phyloP scores from a whole-genome alignment of 2,797 vertebrate genomes.

The Myotis daubentonii region DNA sequence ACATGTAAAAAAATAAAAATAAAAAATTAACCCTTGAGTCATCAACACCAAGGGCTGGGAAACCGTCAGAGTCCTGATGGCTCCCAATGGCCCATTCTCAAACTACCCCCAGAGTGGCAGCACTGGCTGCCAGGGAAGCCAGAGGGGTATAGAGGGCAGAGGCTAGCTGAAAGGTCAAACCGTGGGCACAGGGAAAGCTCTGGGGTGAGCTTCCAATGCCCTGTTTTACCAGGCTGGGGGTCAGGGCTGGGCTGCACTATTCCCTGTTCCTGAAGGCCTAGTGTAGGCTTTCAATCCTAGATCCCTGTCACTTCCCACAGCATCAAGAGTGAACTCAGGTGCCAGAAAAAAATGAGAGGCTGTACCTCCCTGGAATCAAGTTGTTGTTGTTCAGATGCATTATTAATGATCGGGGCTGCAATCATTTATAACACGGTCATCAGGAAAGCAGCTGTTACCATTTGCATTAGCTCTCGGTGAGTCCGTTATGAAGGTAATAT shows the following conservation, averaged over 20 bases:
- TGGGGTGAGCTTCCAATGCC: neutral
- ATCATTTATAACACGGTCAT: constrained; percentile 75
- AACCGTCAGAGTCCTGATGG: neutral
- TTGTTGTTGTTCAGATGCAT: constrained; percentile 74
- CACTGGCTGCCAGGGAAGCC: neutral
- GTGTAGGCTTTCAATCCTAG: neutral
- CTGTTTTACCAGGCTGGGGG: neutral
- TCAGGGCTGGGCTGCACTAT: neutral
- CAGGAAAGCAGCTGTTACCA: constrained; percentile 79
- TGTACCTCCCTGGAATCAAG: constrained; percentile 55
- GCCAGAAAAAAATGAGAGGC: constrained; percentile 55
- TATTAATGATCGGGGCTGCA: constrained; percentile 70
- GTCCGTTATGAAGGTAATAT: constrained; percentile 80
- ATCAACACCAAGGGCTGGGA: neutral
- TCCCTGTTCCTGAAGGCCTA: neutral
- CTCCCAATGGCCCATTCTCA: neutral
- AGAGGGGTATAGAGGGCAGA: neutral
- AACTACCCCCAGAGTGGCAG: neutral
- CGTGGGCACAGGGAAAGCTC: neutral
- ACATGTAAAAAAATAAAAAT: neutral
- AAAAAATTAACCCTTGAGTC: neutral
- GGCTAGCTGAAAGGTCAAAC: neutral
- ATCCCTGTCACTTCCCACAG: neutral
- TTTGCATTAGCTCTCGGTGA: constrained; percentile 73
- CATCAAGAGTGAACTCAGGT: neutral